Evolutionary conservation across 2,113 vertebrate species (phyloP), one percentile per base, ranked within the genome.

Genomic region (Anoura caudifer): DNA sequence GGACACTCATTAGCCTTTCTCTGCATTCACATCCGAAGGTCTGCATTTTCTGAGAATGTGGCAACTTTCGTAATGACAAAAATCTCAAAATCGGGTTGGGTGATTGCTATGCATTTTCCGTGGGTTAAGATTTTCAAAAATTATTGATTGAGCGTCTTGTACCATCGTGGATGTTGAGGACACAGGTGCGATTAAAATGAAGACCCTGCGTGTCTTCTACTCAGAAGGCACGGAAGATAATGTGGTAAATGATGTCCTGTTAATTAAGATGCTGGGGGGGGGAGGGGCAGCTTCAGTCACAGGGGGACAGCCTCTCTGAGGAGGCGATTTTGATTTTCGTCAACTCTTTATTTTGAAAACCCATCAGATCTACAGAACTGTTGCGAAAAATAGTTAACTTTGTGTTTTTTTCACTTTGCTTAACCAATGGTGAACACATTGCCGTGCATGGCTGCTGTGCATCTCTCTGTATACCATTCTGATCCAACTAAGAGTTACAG

Each of bases 241-340:
- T 15, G 5, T n/a, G n/a, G n/a, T n/a, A n/a, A 14, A 45, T 8
- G 20, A 13, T 24, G 1, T 61, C 19, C 76, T 45, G 3, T 50
- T 22, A 33, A 11, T 2, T n/a, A 22, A 14, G 17, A 5, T 4
- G 2, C 2, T 0, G 36, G 22, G 0, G 4, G 3, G 59, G 38
- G 7, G 4, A 19, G 16, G 45, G 33, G 3, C 5, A 12, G 7
- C 15, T 7, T 26, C 7, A 4, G 31, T 13, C 13, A 22, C 9
- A 11, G n/a, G 1, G 28, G 45, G 38, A 52, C 31, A 31, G 17
- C 36, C 19, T 50, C 41, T 93, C n/a, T 33, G 12, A 38, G 17
- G 36, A 87, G 14, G 16, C 2, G 1, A 41, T 92, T 92, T 87
- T 80, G 16, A 28, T 81, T 82, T 83, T 52, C 24, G 8, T 59